Base-by-base conservation (phyloP, 2,888 invertebrate species). In the Galeruca laticollis region DNA sequence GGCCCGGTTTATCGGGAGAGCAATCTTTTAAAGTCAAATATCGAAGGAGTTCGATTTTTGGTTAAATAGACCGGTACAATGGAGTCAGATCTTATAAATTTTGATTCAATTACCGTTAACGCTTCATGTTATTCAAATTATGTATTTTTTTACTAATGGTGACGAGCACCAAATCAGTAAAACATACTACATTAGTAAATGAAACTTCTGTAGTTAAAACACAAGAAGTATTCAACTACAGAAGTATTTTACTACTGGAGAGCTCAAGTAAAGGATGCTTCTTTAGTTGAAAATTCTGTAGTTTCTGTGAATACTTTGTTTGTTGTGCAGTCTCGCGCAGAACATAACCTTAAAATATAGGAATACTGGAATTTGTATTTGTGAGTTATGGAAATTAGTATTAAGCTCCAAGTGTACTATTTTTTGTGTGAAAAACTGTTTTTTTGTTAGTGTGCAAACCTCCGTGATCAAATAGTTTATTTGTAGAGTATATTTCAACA, bases 1-100 rank as follows among this genome's bases (percentile, higher is more conserved):
- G 71, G 54, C 31, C 69, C 63, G 20, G 59, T 66, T 71, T 71
- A 71, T 71, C 70, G 67, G 40, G 60, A 64, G 47, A 59, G 67
- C 64, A 67, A 68, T 71, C 68, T 71, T 71, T 70, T 59, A 70
- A 70, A 70, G 70, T 70, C 70, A 60, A 70, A 67, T 62, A 61
- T 65, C 66, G 70, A 54, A 35, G 15, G 69, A 64, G 52, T 40
- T 56, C 51, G 21, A n/a, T 49, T 43, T 18, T 40, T 9, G 15
- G 40, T 47, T 65, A 31, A 10, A 56, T 54, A 65, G 35, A 20
- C 37, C 37, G 57, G 47, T 20, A 2, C 31, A 33, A 26, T 56
- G 20, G 26, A 54, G 10, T 37, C 4, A 54, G 18, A 26, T 37
- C 9, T 5, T 26, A 6, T 26, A 5, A 26, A 1, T 26, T 26